Conservation (phyloP, 2,888 invertebrate genomes). For the Drosophila mulleri region DNA sequence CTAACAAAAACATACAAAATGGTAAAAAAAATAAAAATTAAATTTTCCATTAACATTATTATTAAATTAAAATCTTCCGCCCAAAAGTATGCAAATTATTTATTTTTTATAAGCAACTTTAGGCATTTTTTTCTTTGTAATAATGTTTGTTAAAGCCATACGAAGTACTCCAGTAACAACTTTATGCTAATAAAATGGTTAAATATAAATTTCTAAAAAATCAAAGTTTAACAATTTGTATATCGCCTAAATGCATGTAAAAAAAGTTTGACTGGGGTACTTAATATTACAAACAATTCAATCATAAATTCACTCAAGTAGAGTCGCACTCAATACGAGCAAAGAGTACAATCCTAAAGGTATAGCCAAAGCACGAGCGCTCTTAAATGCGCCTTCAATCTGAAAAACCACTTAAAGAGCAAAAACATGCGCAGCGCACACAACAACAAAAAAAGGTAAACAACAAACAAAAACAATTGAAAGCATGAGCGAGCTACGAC, state of each 20-base stretch:
- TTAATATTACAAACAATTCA: not conserved
- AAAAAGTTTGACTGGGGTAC: too few species aligned
- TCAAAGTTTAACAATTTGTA: not conserved
- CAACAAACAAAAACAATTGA: conserved; percentile 46
- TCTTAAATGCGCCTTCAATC: conserved; percentile 20
- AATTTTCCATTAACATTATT: too few species aligned
- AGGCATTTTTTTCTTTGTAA: too few species aligned
- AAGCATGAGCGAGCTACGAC: conserved; percentile 23
- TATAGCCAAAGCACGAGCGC: not conserved
- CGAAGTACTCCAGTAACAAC: too few species aligned
- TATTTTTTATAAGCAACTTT: too few species aligned
- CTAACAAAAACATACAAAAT: too few species aligned
- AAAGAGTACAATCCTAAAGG: not conserved
- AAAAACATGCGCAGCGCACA: conserved; percentile 24
- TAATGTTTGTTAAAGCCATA: too few species aligned
- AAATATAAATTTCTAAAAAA: not conserved
- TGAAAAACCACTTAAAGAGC: conserved; percentile 10
- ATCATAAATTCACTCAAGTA: conserved; percentile 1
- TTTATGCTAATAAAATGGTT: too few species aligned
- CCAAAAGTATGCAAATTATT: not conserved
- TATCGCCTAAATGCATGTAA: not conserved
- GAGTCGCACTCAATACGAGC: not conserved
- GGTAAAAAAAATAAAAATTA: too few species aligned
- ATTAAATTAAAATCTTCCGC: not conserved
- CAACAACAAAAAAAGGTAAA: conserved; percentile 52